Conservation (phyloP, 2,797 vertebrate species). For the Sibirionetta formosa region DNA sequence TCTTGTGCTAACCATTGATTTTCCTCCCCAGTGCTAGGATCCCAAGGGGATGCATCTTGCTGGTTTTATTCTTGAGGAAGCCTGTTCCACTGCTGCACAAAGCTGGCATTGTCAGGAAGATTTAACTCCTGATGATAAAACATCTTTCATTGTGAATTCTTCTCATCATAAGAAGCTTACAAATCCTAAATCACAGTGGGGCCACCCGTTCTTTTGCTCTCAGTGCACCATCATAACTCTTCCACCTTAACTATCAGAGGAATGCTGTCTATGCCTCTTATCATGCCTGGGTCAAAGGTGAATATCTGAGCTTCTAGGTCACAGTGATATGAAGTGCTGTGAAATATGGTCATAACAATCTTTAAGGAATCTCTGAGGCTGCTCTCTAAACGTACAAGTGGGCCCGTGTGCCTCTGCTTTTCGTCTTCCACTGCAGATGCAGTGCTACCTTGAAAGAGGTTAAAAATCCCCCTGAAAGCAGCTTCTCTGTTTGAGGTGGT, state of each 20-base stretch:
- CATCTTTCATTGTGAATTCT: slow-evolving; percentile 60
- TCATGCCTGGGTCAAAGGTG: slow-evolving; percentile 59
- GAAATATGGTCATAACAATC: slow-evolving; percentile 53
- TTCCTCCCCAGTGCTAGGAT: slow-evolving; percentile 22
- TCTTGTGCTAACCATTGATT: slow-evolving; percentile 41
- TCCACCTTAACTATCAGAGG: slow-evolving; percentile 64
- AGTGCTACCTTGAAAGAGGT: not conserved
- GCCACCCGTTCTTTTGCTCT: slow-evolving; percentile 49
- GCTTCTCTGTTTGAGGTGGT: not conserved
- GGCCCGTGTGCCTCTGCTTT: slow-evolving; percentile 6
- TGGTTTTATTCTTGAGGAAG: slow-evolving; percentile 59
- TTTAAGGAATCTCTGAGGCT: not conserved
- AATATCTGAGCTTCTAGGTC: slow-evolving; percentile 54
- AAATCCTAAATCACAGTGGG: slow-evolving; percentile 62
- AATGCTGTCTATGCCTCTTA: slow-evolving; percentile 69
- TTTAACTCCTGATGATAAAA: slow-evolving; percentile 51
- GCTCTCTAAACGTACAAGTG: not conserved
- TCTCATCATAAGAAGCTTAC: slow-evolving; percentile 70
- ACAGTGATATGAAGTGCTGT: slow-evolving; percentile 46
- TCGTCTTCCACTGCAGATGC: not conserved
- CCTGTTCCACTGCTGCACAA: slow-evolving; percentile 16
- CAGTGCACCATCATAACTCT: slow-evolving; percentile 49
- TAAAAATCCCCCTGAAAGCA: not conserved
- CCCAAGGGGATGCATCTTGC: slow-evolving; percentile 18
- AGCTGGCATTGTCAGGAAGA: slow-evolving; percentile 56